These are phyloP conservation scores for Conomelus anceps DNA, from an alignment of 2,888 invertebrate genomes.

Conservation along the genomic window DNA sequence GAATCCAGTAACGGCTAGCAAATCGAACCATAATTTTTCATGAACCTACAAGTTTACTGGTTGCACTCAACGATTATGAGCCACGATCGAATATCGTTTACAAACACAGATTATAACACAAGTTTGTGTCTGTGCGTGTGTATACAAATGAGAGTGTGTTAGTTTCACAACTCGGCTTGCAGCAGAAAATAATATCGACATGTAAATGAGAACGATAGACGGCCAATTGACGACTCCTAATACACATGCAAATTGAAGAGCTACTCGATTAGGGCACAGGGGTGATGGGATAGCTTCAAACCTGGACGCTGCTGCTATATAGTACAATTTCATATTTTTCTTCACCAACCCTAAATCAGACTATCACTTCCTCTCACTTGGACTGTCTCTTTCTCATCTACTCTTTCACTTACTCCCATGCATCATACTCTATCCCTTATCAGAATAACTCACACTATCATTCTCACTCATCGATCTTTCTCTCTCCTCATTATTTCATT, in stretches of 20 bases:
- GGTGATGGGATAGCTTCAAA: neutral
- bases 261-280: conserved; percentile 31
- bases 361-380: neutral
- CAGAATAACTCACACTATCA: neutral
- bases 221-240: conserved; percentile 34
- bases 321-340: neutral
- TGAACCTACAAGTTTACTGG: neutral
- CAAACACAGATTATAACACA: neutral
- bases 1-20: too few species aligned
- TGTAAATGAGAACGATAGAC: conserved; percentile 34
- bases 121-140: neutral
- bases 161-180: conserved; percentile 8
- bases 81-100: neutral
- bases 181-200: conserved; percentile 33
- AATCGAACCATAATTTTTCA: too few species aligned
- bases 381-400: neutral
- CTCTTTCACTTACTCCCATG: neutral
- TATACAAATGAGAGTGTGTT: too few species aligned
- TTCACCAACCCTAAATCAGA: neutral
- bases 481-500: neutral
- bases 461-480: neutral
- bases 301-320: neutral
- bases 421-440: neutral
- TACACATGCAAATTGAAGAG: conserved; percentile 35
- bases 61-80: neutral